phyloP scores from a whole-genome alignment of 2,797 vertebrate genomes.

The Danionella dracula region DNA sequence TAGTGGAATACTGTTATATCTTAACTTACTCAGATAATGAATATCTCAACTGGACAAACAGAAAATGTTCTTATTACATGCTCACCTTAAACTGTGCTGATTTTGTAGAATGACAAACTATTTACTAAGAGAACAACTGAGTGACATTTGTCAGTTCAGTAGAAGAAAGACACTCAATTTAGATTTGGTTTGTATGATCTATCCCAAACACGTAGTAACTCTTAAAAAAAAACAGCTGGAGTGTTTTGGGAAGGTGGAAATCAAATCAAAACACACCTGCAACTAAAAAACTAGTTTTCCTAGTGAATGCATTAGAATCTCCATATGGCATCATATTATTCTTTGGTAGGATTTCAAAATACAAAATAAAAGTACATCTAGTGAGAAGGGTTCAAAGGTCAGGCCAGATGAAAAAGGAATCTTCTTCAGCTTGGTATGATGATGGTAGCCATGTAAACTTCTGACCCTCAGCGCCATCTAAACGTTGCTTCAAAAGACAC shows the following conservation, averaged over 20 bases:
- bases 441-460: no score
- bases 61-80: no score
- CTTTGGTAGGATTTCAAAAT: constrained; percentile 19
- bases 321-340: constrained; percentile 23
- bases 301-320: neutral
- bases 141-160: no score
- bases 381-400: constrained; percentile 41
- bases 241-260: neutral
- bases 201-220: neutral
- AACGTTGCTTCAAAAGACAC: constrained; percentile 18
- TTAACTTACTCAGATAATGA: neutral
- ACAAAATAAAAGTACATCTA: neutral
- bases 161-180: no score
- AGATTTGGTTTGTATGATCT: no score
- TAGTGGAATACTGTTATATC: neutral
- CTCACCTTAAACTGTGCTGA: no score
- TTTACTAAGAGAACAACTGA: no score
- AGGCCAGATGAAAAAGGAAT: constrained; percentile 4
- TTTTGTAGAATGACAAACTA: no score
- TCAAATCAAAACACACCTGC: constrained; percentile 6
- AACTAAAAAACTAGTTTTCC: constrained; percentile 15
- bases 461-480: no score
- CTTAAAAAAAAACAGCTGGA: neutral
- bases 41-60: no score
- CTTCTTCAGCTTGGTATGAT: constrained; percentile 43